Evolutionary conservation across 2,797 vertebrate genomes (phyloP), one percentile per base, ranked within the genome.

Genomic region (Remorina albescens): DNA sequence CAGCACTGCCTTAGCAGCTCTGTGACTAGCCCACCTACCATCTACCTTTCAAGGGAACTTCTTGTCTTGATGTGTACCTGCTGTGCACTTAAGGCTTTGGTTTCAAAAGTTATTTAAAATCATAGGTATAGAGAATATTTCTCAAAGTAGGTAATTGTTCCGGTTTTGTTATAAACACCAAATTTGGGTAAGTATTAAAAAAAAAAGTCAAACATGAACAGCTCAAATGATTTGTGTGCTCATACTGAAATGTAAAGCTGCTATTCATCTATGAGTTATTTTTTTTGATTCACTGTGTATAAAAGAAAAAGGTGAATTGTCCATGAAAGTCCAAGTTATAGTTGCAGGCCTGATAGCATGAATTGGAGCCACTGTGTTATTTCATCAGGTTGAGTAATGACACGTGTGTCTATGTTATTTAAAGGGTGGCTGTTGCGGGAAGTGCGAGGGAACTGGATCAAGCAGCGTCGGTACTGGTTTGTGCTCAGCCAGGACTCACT

Each of bases 381-480:
- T 76, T 61, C 0, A n/a, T 57, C 74, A 42, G 34, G 16, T 34
- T 37, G 25, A 61, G 1, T 47, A 50, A 9, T 73, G 57, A 53
- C n/a, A 8, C 58, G 60, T 85, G 61, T 80, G 32, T 67, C 8
- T 44, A 12, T 86, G 42, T 73, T 62, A 3, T 68, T 62, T 51
- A 37, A 66, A 99, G 98, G 98, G 41, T 99, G 97, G 97, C 92
- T 99, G 83, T 93, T 97, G 78, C 91, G 96, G 12, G 97, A 98
- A 86, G 96, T 96, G 67, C 93, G 92, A 25, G 92, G 94, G 16
- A 95, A 96, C 67, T 99, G 97, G 97, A 94, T 97, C 64, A 95
- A 96, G 60, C 95, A 97, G 28, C 95, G 96, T n/a, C 95, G 96
- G 36, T 96, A 96, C 90, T 99, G 98, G 98, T 99, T 99, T 1